Percentiles rank a stretch among this genome's conserved stretches.
These are phyloP conservation scores for Mesembrinibis cayennensis DNA, from an alignment of 2,113 vertebrate genomes.

Conservation along the genomic window DNA sequence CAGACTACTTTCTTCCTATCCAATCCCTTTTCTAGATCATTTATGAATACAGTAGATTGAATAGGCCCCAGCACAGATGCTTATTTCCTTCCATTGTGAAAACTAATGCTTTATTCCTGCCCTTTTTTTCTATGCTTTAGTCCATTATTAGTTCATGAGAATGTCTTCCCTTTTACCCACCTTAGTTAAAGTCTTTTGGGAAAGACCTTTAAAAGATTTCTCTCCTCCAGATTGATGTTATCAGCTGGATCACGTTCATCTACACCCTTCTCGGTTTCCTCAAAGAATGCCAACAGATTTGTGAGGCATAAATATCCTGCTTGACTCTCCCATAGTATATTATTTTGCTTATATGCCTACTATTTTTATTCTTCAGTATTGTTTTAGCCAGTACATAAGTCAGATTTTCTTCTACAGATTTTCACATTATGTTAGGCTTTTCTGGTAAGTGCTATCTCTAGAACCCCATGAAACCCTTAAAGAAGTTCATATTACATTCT, in stretches of 20 bases:
- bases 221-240: background rate
- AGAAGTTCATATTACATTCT: background rate
- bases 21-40: background rate
- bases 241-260: background rate
- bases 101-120: background rate
- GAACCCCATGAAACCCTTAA: background rate
- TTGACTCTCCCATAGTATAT: background rate
- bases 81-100: background rate
- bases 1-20: background rate
- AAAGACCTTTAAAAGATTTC: background rate
- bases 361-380: background rate
- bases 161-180: background rate
- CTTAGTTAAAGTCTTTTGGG: background rate
- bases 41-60: background rate
- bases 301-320: background rate
- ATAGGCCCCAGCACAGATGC: background rate
- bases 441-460: background rate
- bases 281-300: background rate
- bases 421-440: background rate
- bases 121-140: background rate
- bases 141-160: background rate
- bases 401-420: background rate
- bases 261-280: background rate
- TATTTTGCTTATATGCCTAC: background rate
- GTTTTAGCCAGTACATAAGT: background rate